A percentile compares a stretch with the other conserved stretches of the same genome.
These are phyloP conservation scores for Bubo scandiacus DNA, from an alignment of 2,113 vertebrate species.

Conservation along the genomic window DNA sequence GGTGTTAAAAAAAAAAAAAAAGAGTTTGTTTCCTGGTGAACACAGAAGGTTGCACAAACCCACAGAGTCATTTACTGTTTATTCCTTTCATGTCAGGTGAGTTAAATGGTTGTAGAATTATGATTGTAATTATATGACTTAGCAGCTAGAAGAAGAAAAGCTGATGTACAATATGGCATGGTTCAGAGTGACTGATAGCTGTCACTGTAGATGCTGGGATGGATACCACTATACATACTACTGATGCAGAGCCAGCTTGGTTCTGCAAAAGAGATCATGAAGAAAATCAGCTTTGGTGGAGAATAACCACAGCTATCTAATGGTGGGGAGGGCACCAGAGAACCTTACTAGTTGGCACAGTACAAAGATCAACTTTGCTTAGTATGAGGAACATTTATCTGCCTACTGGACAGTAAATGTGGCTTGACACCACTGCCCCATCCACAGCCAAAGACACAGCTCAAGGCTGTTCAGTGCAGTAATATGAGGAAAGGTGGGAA, in stretches of 20 bases:
- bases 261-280: background rate
- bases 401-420: background rate
- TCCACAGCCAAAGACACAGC: background rate
- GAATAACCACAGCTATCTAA: background rate
- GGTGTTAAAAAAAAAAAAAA: background rate
- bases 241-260: background rate
- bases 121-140: background rate
- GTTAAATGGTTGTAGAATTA: background rate
- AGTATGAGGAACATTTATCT: background rate
- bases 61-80: background rate
- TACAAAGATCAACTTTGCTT: background rate
- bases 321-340: background rate
- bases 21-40: background rate
- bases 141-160: background rate
- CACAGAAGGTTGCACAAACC: background rate
- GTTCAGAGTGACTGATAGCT: background rate
- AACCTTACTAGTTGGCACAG: background rate
- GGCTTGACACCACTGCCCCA: background rate
- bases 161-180: background rate
- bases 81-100: background rate
- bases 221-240: background rate
- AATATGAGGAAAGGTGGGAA: background rate
- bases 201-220: background rate
- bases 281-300: background rate
- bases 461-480: background rate